phyloP scores from a whole-genome alignment of 1,140 invertebrate genomes.

The Trissolcus basalis region DNA sequence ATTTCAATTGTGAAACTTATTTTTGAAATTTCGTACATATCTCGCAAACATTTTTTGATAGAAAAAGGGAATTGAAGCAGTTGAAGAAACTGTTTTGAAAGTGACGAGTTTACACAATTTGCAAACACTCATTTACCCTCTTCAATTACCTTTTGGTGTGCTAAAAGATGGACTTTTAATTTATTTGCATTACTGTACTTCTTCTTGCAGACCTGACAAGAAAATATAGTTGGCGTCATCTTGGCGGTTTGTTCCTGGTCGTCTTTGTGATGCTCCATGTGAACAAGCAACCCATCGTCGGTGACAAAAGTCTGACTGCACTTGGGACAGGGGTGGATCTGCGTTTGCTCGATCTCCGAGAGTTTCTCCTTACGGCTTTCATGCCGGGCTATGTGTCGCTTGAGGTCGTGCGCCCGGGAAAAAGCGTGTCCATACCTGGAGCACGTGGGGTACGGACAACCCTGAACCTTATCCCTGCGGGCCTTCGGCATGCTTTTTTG shows the following conservation, averaged over 20 bases:
- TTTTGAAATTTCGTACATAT: no score
- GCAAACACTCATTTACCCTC: neutral
- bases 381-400: slow-evolving; percentile 72
- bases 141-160: slow-evolving; percentile 67
- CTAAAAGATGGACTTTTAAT: slow-evolving; percentile 65
- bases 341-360: slow-evolving; percentile 48
- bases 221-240: slow-evolving; percentile 20
- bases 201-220: slow-evolving; percentile 67
- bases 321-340: slow-evolving; percentile 55
- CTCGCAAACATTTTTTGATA: no score
- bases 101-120: no score
- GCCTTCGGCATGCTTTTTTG: slow-evolving; percentile 33
- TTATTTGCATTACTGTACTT: slow-evolving; percentile 65
- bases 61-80: no score
- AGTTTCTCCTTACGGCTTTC: slow-evolving; percentile 70
- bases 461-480: slow-evolving; percentile 63
- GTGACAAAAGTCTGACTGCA: slow-evolving; percentile 63
- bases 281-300: slow-evolving; percentile 59
- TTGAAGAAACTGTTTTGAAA: no score
- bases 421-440: slow-evolving; percentile 69
- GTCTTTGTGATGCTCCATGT: slow-evolving; percentile 53
- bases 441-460: slow-evolving; percentile 70
- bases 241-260: slow-evolving; percentile 25
- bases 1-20: no score
- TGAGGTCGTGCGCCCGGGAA: slow-evolving; percentile 71